These are phyloP conservation scores for Epiblema foenella DNA, from an alignment of 2,888 invertebrate species.

Conservation along the genomic window DNA sequence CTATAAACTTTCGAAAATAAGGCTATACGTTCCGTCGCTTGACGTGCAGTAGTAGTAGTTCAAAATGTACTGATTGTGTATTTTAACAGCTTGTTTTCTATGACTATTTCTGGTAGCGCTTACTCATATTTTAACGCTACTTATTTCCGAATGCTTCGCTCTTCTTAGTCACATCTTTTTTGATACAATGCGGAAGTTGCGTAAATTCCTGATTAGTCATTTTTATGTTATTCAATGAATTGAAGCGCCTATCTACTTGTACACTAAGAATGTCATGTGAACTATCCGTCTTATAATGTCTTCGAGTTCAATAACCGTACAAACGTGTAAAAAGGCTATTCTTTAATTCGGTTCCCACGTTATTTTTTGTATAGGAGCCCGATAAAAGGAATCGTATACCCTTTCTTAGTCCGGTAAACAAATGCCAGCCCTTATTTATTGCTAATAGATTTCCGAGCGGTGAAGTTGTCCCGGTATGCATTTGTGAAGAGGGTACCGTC, in stretches of 20 bases:
- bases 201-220: conserved; percentile 46
- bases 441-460: conserved; percentile 80
- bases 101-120: conserved; percentile 14
- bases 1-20: conserved; percentile 49
- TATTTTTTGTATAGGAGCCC: conserved; percentile 77
- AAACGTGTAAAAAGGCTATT: conserved; percentile 75
- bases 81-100: neutral
- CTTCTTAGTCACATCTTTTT: conserved; percentile 44
- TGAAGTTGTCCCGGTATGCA: conserved; percentile 68
- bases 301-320: conserved; percentile 68
- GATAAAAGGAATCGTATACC: conserved; percentile 82
- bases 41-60: conserved; percentile 28
- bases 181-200: conserved; percentile 46
- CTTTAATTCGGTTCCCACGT: conserved; percentile 80
- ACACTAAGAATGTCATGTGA: conserved; percentile 48
- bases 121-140: conserved; percentile 32
- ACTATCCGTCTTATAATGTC: conserved; percentile 62
- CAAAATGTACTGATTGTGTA: conserved; percentile 1
- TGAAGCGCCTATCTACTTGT: conserved; percentile 36
- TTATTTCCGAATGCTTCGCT: conserved; percentile 40
- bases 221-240: conserved; percentile 36
- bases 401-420: conserved; percentile 78
- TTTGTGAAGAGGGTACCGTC: conserved; percentile 65
- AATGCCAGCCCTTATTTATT: conserved; percentile 79
- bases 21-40: conserved; percentile 37